phyloP scores from a whole-genome alignment of 1,140 invertebrate species.

The Drosophila lacteicornis region DNA sequence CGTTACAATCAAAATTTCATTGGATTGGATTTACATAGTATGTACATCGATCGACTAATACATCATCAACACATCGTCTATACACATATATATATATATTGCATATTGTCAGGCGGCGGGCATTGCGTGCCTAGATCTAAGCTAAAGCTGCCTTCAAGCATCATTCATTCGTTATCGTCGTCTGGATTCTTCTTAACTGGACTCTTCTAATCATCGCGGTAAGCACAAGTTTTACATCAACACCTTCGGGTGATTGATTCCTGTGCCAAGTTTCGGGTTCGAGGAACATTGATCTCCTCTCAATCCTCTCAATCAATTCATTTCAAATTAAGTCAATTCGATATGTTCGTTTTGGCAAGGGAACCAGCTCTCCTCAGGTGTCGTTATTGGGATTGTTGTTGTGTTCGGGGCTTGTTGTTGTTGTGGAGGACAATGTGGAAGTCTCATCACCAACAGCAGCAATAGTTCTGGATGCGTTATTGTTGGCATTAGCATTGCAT shows the following conservation, averaged over 20 bases:
- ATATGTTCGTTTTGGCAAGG: constrained; percentile 54
- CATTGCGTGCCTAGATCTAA: constrained; percentile 55
- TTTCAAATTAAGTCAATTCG: constrained; percentile 14
- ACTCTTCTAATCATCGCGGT: constrained; percentile 28
- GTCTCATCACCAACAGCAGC: constrained; percentile 72
- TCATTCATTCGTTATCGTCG: constrained; percentile 45
- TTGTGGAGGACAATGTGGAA: constrained; percentile 81
- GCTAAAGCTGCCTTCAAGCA: constrained; percentile 59
- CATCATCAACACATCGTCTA: constrained; percentile 43
- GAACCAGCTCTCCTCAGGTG: constrained; percentile 69
- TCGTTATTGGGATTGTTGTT: constrained; percentile 73
- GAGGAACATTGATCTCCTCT: not conserved
- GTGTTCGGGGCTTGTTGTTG: constrained; percentile 49
- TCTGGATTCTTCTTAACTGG: constrained; percentile 7
- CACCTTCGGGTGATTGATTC: constrained; percentile 47
- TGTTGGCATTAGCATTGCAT: constrained; percentile 54
- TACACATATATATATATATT: constrained; percentile 55
- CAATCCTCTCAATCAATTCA: constrained; percentile 20
- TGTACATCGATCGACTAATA: constrained; percentile 64
- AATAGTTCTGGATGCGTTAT: constrained; percentile 74
- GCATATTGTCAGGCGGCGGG: constrained; percentile 52
- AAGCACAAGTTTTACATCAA: constrained; percentile 76
- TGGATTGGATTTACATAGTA: constrained; percentile 50
- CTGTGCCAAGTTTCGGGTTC: constrained; percentile 60
- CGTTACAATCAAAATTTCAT: constrained; percentile 44